Percentiles rank a stretch among this genome's conserved stretches.
These are phyloP conservation scores for Spodoptera picta DNA, from an alignment of 2,888 invertebrate species.

Conservation along the genomic window DNA sequence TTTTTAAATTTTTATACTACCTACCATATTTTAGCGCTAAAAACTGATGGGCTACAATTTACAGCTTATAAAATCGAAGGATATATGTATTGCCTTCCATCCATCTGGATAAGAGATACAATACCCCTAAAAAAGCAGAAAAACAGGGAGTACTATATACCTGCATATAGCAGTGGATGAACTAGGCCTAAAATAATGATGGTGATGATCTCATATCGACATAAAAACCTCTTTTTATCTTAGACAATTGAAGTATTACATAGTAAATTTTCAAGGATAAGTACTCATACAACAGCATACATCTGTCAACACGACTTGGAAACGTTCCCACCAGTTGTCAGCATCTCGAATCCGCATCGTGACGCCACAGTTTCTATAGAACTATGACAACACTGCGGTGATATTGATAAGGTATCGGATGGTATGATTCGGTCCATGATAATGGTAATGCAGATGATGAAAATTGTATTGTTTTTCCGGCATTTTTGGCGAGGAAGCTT, in stretches of 20 bases:
- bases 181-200: too few relatives aligned
- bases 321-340: slow-evolving; percentile 45
- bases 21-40: too few relatives aligned
- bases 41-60: too few relatives aligned
- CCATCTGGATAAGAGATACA: too few relatives aligned
- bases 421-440: slow-evolving; percentile 33
- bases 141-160: too few relatives aligned
- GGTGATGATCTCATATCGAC: too few relatives aligned
- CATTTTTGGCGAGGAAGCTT: background rate
- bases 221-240: too few relatives aligned
- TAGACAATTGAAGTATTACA: background rate
- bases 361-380: slow-evolving; percentile 50
- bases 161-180: too few relatives aligned
- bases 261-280: slow-evolving; percentile 11
- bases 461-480: background rate
- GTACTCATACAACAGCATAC: slow-evolving; percentile 12
- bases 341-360: slow-evolving; percentile 48
- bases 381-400: slow-evolving; percentile 57
- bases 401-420: slow-evolving; percentile 51
- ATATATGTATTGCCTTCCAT: too few relatives aligned
- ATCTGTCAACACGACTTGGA: slow-evolving; percentile 45
- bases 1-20: too few relatives aligned
- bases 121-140: too few relatives aligned
- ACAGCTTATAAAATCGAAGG: too few relatives aligned
- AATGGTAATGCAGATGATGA: background rate